Evolutionary conservation across 2,888 invertebrate genomes (phyloP).

Genomic region (Podabrus alpinus): DNA sequence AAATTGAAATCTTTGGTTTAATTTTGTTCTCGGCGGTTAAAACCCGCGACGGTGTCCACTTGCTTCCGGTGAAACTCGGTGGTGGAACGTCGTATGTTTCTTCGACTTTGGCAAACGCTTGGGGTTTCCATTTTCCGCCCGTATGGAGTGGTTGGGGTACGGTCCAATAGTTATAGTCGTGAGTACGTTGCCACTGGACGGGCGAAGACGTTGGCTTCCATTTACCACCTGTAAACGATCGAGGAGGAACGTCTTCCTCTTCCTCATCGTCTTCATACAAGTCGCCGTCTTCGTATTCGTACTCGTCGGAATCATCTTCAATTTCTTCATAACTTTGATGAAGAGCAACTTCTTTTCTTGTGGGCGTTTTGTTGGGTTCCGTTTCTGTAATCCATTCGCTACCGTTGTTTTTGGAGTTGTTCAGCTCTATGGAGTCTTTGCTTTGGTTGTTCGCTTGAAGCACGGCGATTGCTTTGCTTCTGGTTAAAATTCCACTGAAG

Average conservation of each 20-base stretch:
- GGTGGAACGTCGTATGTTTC: slow-evolving; percentile 46
- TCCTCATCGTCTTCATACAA: slow-evolving; percentile 61
- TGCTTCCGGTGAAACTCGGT: slow-evolving; percentile 62
- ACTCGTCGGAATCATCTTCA: slow-evolving; percentile 52
- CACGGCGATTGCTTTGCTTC: slow-evolving; percentile 55
- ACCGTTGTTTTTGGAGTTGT: slow-evolving; percentile 56
- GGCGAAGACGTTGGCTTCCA: slow-evolving; percentile 69
- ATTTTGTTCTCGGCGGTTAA: slow-evolving; percentile 23
- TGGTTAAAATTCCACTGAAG: slow-evolving; percentile 53
- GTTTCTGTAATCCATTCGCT: slow-evolving; percentile 68
- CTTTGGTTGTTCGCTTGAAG: slow-evolving; percentile 43
- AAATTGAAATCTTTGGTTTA: slow-evolving; percentile 58
- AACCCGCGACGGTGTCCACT: slow-evolving; percentile 68
- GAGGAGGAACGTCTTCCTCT: slow-evolving; percentile 58
- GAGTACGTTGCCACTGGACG: slow-evolving; percentile 47
- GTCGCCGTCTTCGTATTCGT: slow-evolving; percentile 49
- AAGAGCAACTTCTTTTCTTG: slow-evolving; percentile 42
- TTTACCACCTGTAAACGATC: slow-evolving; percentile 68
- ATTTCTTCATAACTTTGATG: slow-evolving; percentile 41
- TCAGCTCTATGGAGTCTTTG: slow-evolving; percentile 33
- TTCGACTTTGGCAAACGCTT: background rate
- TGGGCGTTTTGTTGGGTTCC: slow-evolving; percentile 54
- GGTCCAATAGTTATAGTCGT: slow-evolving; percentile 59
- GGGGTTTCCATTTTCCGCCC: slow-evolving; percentile 68
- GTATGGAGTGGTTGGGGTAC: slow-evolving; percentile 61